A percentile compares a stretch with the other conserved stretches of the same genome.
Conservation (phyloP, 2,888 invertebrate species). For the Nematopogon swammerdamellus region DNA sequence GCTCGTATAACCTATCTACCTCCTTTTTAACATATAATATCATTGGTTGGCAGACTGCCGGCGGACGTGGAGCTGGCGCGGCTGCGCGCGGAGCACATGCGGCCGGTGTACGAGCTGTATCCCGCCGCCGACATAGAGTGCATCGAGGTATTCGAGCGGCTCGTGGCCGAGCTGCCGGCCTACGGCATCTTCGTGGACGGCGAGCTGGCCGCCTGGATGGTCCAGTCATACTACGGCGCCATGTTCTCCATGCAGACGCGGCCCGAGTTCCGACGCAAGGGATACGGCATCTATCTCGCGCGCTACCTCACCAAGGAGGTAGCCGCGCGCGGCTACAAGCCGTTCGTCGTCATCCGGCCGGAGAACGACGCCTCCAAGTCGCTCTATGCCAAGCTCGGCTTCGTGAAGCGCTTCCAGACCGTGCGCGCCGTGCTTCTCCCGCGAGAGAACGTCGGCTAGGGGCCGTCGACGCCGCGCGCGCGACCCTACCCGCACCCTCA, state of each 20-base stretch:
- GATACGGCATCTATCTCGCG: conserved; percentile 73
- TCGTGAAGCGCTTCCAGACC: conserved; percentile 75
- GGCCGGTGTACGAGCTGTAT: conserved; percentile 80
- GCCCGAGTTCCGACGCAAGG: conserved; percentile 71
- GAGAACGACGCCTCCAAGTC: conserved; percentile 85
- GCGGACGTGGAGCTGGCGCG: conserved; percentile 75
- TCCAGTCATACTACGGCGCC: conserved; percentile 86
- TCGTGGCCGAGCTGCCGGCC: conserved; percentile 74
- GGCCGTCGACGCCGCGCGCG: conserved; percentile 16
- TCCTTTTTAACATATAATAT: too few species aligned
- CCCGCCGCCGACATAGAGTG: conserved; percentile 88
- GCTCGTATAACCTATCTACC: too few species aligned
- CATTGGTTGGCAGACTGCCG: conserved; percentile 46
- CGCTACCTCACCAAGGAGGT: conserved; percentile 64
- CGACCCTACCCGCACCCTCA: conserved; percentile 48
- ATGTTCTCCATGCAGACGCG: conserved; percentile 92
- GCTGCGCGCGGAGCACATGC: conserved; percentile 72
- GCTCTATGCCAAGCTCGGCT: conserved; percentile 79
- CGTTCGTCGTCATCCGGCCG: conserved; percentile 81
- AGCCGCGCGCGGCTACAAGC: conserved; percentile 71
- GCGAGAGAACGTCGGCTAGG: conserved; percentile 25
- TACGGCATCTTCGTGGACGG: conserved; percentile 77
- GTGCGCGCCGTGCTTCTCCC: conserved; percentile 73
- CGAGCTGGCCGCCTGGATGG: conserved; percentile 85
- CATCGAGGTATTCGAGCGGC: conserved; percentile 76